Conservation (phyloP, 2,888 invertebrate genomes). For the Yponomeuta cagnagella region DNA sequence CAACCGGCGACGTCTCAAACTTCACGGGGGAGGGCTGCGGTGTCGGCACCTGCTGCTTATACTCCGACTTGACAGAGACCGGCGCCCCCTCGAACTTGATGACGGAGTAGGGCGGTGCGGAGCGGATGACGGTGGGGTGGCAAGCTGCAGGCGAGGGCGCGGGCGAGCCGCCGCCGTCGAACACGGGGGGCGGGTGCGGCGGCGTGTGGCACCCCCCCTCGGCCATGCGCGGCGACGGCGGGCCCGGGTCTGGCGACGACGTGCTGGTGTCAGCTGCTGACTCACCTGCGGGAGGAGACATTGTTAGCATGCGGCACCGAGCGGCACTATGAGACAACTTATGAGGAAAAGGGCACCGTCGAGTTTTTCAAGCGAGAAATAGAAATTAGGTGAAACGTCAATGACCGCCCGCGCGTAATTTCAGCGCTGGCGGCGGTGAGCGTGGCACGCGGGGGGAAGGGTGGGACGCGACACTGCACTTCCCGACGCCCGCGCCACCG, state of each 20-base stretch:
- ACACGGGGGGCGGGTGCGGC: conserved; percentile 75
- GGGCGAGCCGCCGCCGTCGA: conserved; percentile 66
- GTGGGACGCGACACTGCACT: conserved; percentile 75
- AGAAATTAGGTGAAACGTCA: conserved; percentile 76
- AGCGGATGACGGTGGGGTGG: conserved; percentile 74
- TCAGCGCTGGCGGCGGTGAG: conserved; percentile 56
- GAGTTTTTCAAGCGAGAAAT: conserved; percentile 62
- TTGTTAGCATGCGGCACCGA: conserved; percentile 12
- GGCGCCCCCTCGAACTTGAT: conserved; percentile 75
- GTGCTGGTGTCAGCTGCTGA: conserved; percentile 95
- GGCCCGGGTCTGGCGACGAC: conserved; percentile 92
- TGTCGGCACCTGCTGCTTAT: conserved; percentile 42
- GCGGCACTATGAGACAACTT: conserved; percentile 17
- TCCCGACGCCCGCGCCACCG: conserved; percentile 74
- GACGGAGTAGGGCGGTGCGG: conserved; percentile 75
- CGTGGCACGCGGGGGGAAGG: conserved; percentile 41
- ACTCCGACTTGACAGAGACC: conserved; percentile 50
- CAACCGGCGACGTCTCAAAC: conserved; percentile 49
- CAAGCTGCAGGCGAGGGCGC: conserved; percentile 56
- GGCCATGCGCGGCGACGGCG: conserved; percentile 88
- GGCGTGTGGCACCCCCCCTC: conserved; percentile 79
- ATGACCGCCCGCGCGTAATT: conserved; percentile 57
- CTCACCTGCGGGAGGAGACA: conserved; percentile 80
- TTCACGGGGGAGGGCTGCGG: conserved; percentile 66
- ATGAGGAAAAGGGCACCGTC: conserved; percentile 56